phyloP scores from a whole-genome alignment of 1,140 invertebrate genomes.

The Aphis gossypii region DNA sequence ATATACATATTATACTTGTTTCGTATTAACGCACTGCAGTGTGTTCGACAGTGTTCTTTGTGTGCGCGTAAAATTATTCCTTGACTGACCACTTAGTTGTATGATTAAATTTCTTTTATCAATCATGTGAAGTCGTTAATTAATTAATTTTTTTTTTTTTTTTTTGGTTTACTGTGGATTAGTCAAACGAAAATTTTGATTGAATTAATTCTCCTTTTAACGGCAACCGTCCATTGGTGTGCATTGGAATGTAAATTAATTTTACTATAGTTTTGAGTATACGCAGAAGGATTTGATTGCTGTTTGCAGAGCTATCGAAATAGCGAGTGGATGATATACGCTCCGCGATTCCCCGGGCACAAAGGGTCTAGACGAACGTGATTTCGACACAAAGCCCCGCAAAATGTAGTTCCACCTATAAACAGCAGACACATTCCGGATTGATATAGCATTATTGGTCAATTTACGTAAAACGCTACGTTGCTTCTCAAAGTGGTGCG shows the following conservation, averaged over 20 bases:
- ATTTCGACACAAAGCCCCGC: conserved; percentile 15
- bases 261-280: conserved; percentile 33
- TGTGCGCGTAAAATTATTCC: neutral
- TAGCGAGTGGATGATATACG: neutral
- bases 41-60: neutral
- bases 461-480: neutral
- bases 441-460: conserved; percentile 9
- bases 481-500: neutral
- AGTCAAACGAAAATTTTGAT: neutral
- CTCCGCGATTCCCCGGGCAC: neutral
- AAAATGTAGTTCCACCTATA: neutral
- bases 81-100: neutral
- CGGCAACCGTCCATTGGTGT: neutral
- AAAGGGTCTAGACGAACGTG: conserved; percentile 9
- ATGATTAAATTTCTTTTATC: neutral
- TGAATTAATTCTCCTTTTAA: neutral
- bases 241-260: conserved; percentile 15
- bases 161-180: neutral
- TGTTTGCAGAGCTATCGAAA: conserved; percentile 39
- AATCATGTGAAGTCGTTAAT: neutral
- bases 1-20: neutral
- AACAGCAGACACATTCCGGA: neutral
- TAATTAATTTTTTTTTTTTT: neutral
- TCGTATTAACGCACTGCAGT: neutral
- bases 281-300: conserved; percentile 24